These are phyloP conservation scores for Heliocidaris erythrogramma DNA, from an alignment of 35 echinoderm and acorn worm genomes.

Conservation along the genomic window DNA sequence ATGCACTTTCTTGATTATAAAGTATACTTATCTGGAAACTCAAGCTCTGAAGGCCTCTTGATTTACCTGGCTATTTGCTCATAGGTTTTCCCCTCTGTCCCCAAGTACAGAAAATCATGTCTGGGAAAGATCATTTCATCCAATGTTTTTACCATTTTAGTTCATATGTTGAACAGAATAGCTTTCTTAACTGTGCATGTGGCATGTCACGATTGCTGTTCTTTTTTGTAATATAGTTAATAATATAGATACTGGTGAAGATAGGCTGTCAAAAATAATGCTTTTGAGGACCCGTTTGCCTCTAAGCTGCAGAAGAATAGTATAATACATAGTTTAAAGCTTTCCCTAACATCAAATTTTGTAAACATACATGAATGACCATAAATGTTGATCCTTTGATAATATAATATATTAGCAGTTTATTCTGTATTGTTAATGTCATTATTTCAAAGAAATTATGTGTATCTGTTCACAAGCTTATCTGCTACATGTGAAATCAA, in stretches of 20 bases:
- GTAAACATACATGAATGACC: no score
- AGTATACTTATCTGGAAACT: neutral
- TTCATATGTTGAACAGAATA: neutral
- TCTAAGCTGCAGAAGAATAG: neutral
- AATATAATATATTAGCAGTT: neutral
- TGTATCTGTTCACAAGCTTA: neutral
- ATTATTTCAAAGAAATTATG: neutral
- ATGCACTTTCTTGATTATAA: neutral
- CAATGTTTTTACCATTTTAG: neutral
- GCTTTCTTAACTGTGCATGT: conserved; percentile 1
- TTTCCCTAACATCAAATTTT: neutral
- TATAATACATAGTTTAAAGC: neutral
- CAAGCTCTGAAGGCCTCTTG: neutral
- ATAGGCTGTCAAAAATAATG: neutral
- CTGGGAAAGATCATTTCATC: neutral
- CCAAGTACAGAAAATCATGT: neutral
- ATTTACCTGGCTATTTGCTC: no score
- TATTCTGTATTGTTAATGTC: neutral
- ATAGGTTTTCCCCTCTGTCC: neutral
- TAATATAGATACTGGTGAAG: neutral
- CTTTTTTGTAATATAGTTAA: neutral
- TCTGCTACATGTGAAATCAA: neutral
- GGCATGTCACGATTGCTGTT: neutral
- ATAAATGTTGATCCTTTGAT: neutral
- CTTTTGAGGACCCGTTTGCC: neutral